Percentiles rank a stretch among this genome's conserved stretches.
phyloP scores from a whole-genome alignment of 2,888 invertebrate genomes.

The Anoplius nigerrimus region DNA sequence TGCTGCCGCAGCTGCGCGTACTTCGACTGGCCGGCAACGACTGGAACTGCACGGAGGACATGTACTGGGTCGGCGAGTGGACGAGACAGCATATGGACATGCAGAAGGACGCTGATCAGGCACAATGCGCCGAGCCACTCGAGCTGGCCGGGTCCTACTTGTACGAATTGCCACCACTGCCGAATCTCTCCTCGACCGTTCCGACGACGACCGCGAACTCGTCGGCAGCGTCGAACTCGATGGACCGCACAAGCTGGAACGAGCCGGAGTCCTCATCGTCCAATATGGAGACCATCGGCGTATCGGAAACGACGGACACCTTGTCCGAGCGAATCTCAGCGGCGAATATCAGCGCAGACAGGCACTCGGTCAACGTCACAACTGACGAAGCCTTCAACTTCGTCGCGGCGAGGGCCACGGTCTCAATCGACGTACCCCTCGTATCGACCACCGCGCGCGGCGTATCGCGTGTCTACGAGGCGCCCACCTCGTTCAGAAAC shows the following conservation, averaged over 20 bases:
- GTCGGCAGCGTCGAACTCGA: background rate
- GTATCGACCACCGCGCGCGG: constrained; percentile 7
- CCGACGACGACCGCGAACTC: constrained; percentile 24
- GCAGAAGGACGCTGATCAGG: constrained; percentile 54
- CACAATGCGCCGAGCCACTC: constrained; percentile 56
- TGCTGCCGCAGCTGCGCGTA: constrained; percentile 82
- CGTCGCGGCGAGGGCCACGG: background rate
- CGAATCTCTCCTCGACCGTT: constrained; percentile 41
- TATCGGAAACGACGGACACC: constrained; percentile 14
- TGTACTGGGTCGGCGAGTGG: constrained; percentile 83
- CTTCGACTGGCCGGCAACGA: constrained; percentile 83
- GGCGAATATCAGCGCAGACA: background rate
- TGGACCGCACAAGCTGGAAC: background rate
- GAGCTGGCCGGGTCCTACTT: constrained; percentile 57
- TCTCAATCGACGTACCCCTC: background rate
- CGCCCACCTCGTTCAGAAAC: constrained; percentile 46
- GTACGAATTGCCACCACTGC: constrained; percentile 59
- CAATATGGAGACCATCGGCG: constrained; percentile 30
- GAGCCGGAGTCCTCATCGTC: constrained; percentile 28
- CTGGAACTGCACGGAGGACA: constrained; percentile 81
- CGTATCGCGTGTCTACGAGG: constrained; percentile 38
- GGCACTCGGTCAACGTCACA: constrained; percentile 15
- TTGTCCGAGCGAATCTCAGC: background rate
- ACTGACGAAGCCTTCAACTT: background rate
- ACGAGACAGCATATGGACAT: constrained; percentile 77